Conservation (phyloP, 2,888 invertebrate genomes). For the Pheosia gnoma region DNA sequence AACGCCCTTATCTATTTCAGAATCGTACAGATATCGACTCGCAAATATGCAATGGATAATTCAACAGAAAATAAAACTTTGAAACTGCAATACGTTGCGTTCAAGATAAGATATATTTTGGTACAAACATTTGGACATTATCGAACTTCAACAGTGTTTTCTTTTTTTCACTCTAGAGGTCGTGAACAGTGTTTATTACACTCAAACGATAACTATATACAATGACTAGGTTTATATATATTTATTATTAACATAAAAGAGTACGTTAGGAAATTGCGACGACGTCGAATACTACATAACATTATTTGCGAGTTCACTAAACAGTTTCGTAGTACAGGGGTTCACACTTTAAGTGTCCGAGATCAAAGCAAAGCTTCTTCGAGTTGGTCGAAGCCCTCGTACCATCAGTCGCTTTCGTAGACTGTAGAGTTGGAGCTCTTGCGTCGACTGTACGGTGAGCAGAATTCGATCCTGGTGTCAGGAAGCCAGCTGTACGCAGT, state of each 20-base stretch:
- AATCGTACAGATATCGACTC: constrained; percentile 23
- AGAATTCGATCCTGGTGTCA: constrained; percentile 78
- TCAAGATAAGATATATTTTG: too few relatives aligned
- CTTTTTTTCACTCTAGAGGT: too few relatives aligned
- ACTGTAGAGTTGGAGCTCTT: constrained; percentile 78
- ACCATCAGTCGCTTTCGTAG: constrained; percentile 82
- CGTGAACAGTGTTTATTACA: constrained; percentile 19
- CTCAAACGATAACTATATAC: constrained; percentile 30
- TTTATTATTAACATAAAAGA: constrained; percentile 17
- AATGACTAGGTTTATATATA: constrained; percentile 32
- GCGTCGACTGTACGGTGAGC: constrained; percentile 72
- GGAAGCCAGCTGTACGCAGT: constrained; percentile 83
- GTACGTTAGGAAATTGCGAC: constrained; percentile 19
- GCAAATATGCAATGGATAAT: constrained; percentile 17
- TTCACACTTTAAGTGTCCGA: constrained; percentile 51
- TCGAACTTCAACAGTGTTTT: too few relatives aligned
- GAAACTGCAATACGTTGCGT: constrained; percentile 3
- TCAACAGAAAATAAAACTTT: constrained; percentile 11
- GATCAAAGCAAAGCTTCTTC: constrained; percentile 75
- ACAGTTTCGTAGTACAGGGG: constrained; percentile 32
- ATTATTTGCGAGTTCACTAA: constrained; percentile 27
- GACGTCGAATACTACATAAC: constrained; percentile 11
- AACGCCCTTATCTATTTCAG: constrained; percentile 42
- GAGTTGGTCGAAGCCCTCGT: constrained; percentile 69
- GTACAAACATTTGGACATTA: too few relatives aligned